Evolutionary conservation across 2,888 invertebrate genomes (phyloP).

Genomic region (Formica aserva): DNA sequence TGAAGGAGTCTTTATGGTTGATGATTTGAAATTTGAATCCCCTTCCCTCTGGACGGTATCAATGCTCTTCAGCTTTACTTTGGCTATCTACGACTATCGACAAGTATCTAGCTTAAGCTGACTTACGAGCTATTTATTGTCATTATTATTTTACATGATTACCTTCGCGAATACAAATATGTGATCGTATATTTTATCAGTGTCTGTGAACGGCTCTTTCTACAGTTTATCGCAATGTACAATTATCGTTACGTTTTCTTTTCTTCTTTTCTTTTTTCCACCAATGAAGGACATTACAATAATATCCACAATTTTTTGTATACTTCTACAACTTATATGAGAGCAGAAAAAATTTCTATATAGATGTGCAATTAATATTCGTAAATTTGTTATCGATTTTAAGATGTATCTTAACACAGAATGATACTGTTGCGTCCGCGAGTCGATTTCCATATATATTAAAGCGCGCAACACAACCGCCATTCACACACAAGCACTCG

Average conservation of each 20-base stretch:
- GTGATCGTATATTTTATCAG: conserved; percentile 50
- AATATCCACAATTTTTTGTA: conserved; percentile 37
- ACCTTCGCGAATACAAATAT: conserved; percentile 77
- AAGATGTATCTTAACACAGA: conserved; percentile 81
- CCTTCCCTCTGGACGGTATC: conserved; percentile 49
- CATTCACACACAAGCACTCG: too few species aligned
- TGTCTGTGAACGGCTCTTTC: conserved; percentile 47
- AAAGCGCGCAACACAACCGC: too few species aligned
- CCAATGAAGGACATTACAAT: neutral
- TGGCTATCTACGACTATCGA: conserved; percentile 80
- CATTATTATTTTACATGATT: conserved; percentile 82
- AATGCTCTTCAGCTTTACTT: conserved; percentile 62
- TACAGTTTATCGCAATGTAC: conserved; percentile 54
- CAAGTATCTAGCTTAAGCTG: conserved; percentile 79
- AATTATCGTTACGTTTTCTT: conserved; percentile 52
- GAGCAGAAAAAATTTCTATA: conserved; percentile 52
- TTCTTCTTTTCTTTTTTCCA: conserved; percentile 5
- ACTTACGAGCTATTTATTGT: conserved; percentile 81
- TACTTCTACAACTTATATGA: conserved; percentile 30
- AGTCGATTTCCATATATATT: too few species aligned
- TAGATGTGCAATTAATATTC: conserved; percentile 55
- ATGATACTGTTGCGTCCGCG: conserved; percentile 68
- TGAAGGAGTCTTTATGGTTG: conserved; percentile 48
- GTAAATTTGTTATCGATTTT: conserved; percentile 61
- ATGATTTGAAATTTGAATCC: conserved; percentile 52